phyloP scores from a whole-genome alignment of 1,140 invertebrate species.

The Drosophila novamexicana region DNA sequence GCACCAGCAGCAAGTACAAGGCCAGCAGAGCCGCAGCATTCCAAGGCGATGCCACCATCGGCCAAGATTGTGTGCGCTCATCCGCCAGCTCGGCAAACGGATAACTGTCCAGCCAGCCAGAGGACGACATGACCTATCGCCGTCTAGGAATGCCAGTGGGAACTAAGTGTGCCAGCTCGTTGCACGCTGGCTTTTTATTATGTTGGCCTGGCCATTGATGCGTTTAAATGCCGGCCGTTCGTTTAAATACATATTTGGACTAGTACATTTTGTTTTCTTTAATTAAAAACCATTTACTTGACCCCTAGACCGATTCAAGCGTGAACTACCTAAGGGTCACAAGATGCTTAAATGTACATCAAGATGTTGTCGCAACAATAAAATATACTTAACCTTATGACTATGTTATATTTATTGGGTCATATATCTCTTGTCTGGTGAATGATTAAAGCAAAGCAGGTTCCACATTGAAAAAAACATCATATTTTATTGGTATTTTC shows the following conservation, averaged over 20 bases:
- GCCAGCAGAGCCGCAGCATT: constrained; percentile 91
- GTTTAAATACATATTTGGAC: not conserved
- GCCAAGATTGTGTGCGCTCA: constrained; percentile 92
- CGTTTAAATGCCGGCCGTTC: constrained; percentile 19
- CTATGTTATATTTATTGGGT: not conserved
- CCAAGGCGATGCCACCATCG: constrained; percentile 92
- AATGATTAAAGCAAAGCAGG: too few species aligned
- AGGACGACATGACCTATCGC: constrained; percentile 9
- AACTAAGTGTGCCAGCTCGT: constrained; percentile 39
- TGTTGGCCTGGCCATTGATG: constrained; percentile 29
- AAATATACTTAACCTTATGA: not conserved
- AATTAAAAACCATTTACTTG: constrained; percentile 18
- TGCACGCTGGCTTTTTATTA: constrained; percentile 41
- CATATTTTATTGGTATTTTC: too few species aligned
- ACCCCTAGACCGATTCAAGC: constrained; percentile 33
- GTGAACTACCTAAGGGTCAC: constrained; percentile 10
- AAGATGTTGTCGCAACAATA: not conserved
- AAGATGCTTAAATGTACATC: not conserved
- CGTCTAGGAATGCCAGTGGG: constrained; percentile 16
- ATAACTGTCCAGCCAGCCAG: constrained; percentile 26
- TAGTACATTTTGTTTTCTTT: constrained; percentile 1
- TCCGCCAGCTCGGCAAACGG: constrained; percentile 57
- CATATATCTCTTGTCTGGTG: too few species aligned
- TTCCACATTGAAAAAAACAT: too few species aligned
- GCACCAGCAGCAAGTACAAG: constrained; percentile 92